phyloP scores from a whole-genome alignment of 2,888 invertebrate species.

The Sphaerophoria rueppellii region DNA sequence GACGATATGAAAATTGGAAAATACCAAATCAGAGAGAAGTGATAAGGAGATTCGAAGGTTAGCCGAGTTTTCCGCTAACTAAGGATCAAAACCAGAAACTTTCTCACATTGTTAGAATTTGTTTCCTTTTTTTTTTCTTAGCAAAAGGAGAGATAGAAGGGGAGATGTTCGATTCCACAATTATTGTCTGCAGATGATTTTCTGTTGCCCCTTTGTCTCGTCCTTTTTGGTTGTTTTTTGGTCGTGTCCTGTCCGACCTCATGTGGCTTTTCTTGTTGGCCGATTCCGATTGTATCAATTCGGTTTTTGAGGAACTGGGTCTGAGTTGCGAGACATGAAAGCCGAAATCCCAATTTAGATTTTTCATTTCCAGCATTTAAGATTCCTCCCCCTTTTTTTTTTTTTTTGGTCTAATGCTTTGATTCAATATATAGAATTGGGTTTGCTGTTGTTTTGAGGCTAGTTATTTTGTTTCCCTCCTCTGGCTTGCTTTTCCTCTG shows the following conservation, averaged over 20 bases:
- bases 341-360: conserved; percentile 59
- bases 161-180: conserved; percentile 59
- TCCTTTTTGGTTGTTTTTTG: background rate
- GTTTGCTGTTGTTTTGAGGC: background rate
- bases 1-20: conserved; percentile 3
- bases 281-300: conserved; percentile 56
- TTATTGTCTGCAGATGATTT: conserved; percentile 59
- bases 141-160: background rate
- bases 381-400: conserved; percentile 12
- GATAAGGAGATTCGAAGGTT: conserved; percentile 49
- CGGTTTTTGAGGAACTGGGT: background rate
- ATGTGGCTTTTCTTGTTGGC: conserved; percentile 67
- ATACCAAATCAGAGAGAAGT: background rate
- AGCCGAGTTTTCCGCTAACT: conserved; percentile 57
- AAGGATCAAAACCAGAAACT: conserved; percentile 54
- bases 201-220: background rate
- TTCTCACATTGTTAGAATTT: conserved; percentile 28
- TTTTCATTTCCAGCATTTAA: conserved; percentile 44
- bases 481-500: no score
- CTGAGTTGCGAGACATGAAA: conserved; percentile 18
- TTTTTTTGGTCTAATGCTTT: conserved; percentile 64
- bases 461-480: background rate
- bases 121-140: background rate
- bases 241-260: conserved; percentile 46
- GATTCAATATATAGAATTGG: conserved; percentile 40